Percentiles rank a stretch among this genome's conserved stretches.
Evolutionary conservation across 2,797 vertebrate species (phyloP).

Genomic region (Leuciscus waleckii): DNA sequence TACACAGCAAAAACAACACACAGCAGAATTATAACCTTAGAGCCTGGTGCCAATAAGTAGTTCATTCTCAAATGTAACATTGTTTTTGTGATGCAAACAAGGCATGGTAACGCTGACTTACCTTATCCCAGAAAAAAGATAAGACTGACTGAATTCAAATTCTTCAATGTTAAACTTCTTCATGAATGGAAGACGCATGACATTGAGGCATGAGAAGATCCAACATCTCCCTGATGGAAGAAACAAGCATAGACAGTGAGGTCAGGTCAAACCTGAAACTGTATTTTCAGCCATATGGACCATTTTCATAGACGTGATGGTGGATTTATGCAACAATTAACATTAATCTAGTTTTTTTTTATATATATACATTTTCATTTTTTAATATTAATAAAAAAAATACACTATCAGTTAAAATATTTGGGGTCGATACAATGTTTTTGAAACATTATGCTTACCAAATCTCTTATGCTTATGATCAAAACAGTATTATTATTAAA

Average conservation of each 20-base stretch:
- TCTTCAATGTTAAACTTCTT: conserved; percentile 98
- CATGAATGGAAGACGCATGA: conserved; percentile 98
- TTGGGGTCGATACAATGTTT: not conserved
- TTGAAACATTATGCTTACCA: not conserved
- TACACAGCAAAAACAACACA: conserved; percentile 9
- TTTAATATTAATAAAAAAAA: not conserved
- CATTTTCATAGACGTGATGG: not conserved
- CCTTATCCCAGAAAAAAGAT: conserved; percentile 99
- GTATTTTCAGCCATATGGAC: not conserved
- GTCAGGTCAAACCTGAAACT: not conserved
- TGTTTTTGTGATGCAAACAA: conserved; percentile 15
- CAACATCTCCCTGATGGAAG: conserved; percentile 91
- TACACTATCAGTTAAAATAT: not conserved
- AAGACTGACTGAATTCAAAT: conserved; percentile 98
- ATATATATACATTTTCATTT: not conserved
- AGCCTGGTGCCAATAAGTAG: not conserved
- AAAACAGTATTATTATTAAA: not conserved
- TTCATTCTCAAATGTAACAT: not conserved
- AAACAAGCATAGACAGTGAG: not conserved
- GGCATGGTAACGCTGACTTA: conserved; percentile 52
- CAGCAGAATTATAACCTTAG: not conserved
- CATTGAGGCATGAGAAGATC: conserved; percentile 99
- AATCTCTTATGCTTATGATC: not conserved
- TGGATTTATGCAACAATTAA: not conserved
- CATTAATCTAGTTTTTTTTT: too few relatives aligned